These are phyloP conservation scores for Philypnodon macrostomus DNA, from an alignment of 2,797 vertebrate species.

Conservation along the genomic window DNA sequence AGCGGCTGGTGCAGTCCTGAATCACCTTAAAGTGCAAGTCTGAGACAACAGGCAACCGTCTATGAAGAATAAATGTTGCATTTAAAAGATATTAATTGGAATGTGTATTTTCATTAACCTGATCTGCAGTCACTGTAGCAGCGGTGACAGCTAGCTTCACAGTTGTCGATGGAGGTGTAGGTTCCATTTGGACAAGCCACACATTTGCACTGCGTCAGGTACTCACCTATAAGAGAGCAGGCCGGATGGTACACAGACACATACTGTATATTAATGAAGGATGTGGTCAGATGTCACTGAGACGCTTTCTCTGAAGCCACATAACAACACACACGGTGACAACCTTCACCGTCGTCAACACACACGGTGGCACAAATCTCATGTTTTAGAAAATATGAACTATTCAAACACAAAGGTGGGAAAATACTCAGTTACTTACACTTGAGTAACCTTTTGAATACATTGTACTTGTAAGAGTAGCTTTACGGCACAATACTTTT, in stretches of 20 bases:
- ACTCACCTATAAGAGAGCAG: too few species aligned
- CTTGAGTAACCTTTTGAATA: too few species aligned
- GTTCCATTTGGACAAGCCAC: conserved; percentile 27
- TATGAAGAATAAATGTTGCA: neutral
- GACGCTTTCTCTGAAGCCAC: neutral
- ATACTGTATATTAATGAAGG: conserved; percentile 47
- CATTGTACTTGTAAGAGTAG: too few species aligned
- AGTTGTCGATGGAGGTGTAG: conserved; percentile 26
- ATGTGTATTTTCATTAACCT: conserved; percentile 39
- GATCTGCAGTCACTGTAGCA: conserved; percentile 57
- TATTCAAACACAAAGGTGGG: too few species aligned
- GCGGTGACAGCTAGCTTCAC: conserved; percentile 24
- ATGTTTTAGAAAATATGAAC: too few species aligned
- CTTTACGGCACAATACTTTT: too few species aligned
- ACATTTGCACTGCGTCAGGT: conserved; percentile 32
- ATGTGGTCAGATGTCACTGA: conserved; percentile 48
- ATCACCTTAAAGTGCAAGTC: conserved; percentile 38
- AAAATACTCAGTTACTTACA: too few species aligned
- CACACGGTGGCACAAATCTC: too few species aligned
- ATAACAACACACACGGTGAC: too few species aligned
- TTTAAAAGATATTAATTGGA: too few species aligned
- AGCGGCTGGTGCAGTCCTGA: conserved; percentile 39
- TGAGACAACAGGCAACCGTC: conserved; percentile 21
- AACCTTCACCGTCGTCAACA: too few species aligned
- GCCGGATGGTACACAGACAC: conserved; percentile 1